These are phyloP conservation scores for Phoebastria nigripes DNA, from an alignment of 2,797 vertebrate species.

Conservation along the genomic window DNA sequence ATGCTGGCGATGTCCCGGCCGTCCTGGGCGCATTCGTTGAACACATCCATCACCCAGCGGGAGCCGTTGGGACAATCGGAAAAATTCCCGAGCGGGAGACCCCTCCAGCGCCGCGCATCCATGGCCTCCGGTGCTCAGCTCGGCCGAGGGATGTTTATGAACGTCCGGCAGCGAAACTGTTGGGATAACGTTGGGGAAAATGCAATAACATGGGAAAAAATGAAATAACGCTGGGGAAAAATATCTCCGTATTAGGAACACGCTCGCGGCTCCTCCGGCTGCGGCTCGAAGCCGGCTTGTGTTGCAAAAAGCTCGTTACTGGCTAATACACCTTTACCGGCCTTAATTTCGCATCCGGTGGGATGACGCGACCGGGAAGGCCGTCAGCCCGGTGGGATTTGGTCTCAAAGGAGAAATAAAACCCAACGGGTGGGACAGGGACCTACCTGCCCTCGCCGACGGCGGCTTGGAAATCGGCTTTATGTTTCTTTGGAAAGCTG, in stretches of 20 bases:
- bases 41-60: conserved; percentile 83
- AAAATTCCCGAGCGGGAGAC: neutral
- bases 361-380: neutral
- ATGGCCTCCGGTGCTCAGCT: neutral
- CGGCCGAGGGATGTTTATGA: accelerated
- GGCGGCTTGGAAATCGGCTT: accelerated
- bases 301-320: accelerated
- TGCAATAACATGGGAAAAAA: accelerated
- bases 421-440: accelerated
- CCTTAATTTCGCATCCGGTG: accelerated
- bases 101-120: neutral
- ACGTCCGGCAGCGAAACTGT: accelerated
- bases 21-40: conserved; percentile 87
- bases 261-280: neutral
- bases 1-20: conserved; percentile 86
- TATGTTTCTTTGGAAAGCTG: neutral
- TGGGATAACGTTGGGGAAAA: neutral
- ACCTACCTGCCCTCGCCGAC: neutral
- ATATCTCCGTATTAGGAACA: accelerated
- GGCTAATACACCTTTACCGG: too few relatives aligned
- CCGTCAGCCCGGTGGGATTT: accelerated
- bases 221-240: accelerated
- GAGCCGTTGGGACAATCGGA: conserved; percentile 87
- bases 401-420: neutral
- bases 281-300: accelerated